Evolutionary conservation across 2,113 vertebrate species (phyloP), one percentile per base, ranked within the genome.

Genomic region (Hemicordylus capensis): DNA sequence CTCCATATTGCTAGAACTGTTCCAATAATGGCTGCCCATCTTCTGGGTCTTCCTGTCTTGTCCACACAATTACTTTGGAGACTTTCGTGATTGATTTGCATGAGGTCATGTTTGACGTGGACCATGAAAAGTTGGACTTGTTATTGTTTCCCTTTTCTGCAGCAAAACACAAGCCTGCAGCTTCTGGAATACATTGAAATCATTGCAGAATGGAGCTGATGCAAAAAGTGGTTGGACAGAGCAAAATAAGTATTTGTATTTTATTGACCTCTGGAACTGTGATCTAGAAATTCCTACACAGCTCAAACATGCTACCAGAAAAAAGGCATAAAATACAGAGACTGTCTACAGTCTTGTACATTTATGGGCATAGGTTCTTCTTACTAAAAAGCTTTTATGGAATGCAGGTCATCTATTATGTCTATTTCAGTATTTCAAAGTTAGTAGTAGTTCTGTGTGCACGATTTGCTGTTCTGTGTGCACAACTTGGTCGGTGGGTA

Each of bases 1-100:
- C 54, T 51, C 79, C 88, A 63, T 58, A 51, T 89, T 90, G 83
- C 74, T 63, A 34, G 59, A 22, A 9, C 42, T 7, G 2, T 83
- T 89, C 34, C 81, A 88, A 42, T 91, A 87, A 77, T 20, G 84
- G 81, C 48, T 74, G 85, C 1, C 20, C 17, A 1, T 77, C 54
- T 63, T 86, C 31, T 66, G 54, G 26, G n/a, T 15, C 28, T 59
- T 31, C 54, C 31, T 24, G 20, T 80, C 15, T 7, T 46, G 44
- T 88, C 22, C 61, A 87, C 70, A 74, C 34, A 17, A 44, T 37
- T 63, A 44, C 42, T 48, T 1, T 64, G 61, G 76, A 61, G 5
- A 63, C 44, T n/a, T n/a, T n/a, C n/a, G n/a, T 6, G n/a, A 51
- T 75, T 15, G 58, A 28, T 37, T 20, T 73, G 59, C 17, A 86